These are phyloP conservation scores for Bombus sibiricus DNA, from an alignment of 1,140 invertebrate genomes.

Conservation along the genomic window DNA sequence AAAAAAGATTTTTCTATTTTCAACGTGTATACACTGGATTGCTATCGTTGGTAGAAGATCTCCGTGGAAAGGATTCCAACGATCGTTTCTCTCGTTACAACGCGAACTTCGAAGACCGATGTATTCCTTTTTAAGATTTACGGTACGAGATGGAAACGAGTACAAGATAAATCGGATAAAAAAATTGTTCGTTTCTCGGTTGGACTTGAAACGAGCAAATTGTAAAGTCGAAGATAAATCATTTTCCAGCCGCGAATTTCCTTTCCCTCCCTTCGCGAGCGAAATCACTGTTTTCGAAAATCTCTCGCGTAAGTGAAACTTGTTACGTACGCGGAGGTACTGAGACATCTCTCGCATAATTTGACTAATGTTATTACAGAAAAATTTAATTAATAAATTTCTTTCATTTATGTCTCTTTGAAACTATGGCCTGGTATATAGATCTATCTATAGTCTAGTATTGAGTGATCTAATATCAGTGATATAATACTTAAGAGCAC, in stretches of 20 bases:
- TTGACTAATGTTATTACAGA: no score
- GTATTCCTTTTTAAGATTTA: constrained; percentile 43
- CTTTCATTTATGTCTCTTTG: no score
- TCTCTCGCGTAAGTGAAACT: no score
- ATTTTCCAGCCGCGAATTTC: not conserved
- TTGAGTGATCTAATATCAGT: no score
- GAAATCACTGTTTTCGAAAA: not conserved
- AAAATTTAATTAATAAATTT: no score
- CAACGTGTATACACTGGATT: not conserved
- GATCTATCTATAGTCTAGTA: no score
- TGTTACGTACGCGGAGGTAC: no score
- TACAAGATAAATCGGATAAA: constrained; percentile 2
- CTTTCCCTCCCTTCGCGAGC: not conserved
- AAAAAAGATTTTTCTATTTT: not conserved
- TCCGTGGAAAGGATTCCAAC: not conserved
- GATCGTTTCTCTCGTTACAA: constrained; percentile 28
- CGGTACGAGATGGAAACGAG: constrained; percentile 23
- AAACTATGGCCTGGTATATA: no score
- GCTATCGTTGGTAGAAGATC: constrained; percentile 10
- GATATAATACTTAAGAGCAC: no score
- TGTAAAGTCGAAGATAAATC: constrained; percentile 72
- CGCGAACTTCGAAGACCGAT: constrained; percentile 1
- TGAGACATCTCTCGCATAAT: not conserved
- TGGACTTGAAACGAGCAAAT: constrained; percentile 64
- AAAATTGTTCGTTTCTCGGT: constrained; percentile 14